A percentile compares a stretch with the other conserved stretches of the same genome.
phyloP scores from a whole-genome alignment of 2,888 invertebrate species.

The Netelia virgata region DNA sequence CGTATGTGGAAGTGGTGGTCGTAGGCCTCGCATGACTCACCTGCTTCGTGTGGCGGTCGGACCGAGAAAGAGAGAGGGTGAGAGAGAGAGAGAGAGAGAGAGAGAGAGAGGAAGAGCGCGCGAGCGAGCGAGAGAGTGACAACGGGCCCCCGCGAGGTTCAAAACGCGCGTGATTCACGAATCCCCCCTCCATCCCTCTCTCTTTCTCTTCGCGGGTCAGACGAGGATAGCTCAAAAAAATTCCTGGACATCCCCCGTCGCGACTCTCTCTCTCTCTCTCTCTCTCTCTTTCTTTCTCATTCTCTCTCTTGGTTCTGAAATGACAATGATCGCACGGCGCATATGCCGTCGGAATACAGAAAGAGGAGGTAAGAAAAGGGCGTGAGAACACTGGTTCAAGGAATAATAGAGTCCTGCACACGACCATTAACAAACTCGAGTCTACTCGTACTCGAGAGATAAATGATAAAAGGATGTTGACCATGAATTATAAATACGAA shows the following conservation, averaged over 20 bases:
- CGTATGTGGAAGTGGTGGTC: conserved; percentile 23
- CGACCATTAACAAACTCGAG: conserved; percentile 7
- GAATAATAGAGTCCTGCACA: conserved; percentile 13
- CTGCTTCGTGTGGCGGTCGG: conserved; percentile 42
- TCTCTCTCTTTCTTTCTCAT: too few relatives aligned
- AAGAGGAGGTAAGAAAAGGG: conserved; percentile 30
- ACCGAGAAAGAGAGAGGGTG: neutral
- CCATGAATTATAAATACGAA: neutral
- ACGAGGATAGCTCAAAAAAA: conserved; percentile 44
- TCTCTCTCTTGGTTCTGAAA: conserved; percentile 27
- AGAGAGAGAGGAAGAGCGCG: neutral
- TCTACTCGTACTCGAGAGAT: neutral
- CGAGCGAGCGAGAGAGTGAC: neutral
- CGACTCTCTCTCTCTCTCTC: conserved; percentile 2
- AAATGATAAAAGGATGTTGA: neutral
- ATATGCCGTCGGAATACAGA: conserved; percentile 50
- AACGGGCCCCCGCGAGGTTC: neutral
- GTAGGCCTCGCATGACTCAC: conserved; percentile 63
- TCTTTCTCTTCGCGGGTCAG: neutral
- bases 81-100: neutral
- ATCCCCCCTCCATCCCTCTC: neutral
- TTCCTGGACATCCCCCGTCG: conserved; percentile 50
- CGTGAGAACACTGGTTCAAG: conserved; percentile 53
- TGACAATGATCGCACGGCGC: conserved; percentile 28
- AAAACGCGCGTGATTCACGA: neutral